phyloP scores from a whole-genome alignment of 2,797 vertebrate species.

The Rhinichthys osculus region DNA sequence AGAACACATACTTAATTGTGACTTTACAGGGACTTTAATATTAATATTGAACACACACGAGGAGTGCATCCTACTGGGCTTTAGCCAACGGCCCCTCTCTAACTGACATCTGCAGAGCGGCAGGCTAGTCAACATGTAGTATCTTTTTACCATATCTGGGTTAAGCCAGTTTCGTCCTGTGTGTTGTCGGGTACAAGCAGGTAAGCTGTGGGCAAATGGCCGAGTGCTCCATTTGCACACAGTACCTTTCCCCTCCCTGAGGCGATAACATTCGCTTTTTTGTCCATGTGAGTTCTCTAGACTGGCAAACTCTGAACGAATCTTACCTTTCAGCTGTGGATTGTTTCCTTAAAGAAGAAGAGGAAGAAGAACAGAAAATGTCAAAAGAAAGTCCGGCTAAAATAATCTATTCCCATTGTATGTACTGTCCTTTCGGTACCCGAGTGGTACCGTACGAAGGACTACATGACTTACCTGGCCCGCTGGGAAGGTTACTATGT shows the following conservation, averaged over 20 bases:
- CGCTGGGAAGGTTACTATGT: neutral
- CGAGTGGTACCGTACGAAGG: neutral
- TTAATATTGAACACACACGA: neutral
- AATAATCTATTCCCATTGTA: neutral
- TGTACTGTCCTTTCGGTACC: neutral
- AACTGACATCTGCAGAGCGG: no score
- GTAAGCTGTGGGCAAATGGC: no score
- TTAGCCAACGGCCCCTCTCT: neutral
- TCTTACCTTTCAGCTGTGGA: neutral
- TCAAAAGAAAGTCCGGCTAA: neutral
- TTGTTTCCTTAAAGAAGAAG: no score
- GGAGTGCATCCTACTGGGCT: neutral
- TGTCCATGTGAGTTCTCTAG: neutral
- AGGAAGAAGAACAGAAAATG: neutral
- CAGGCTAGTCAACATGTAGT: no score
- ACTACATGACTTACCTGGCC: neutral
- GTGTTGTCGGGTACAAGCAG: no score
- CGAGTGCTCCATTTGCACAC: neutral
- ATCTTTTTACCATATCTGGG: no score
- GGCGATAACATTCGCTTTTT: neutral
- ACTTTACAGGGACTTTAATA: no score
- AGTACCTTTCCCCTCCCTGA: neutral
- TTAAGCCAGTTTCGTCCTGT: neutral
- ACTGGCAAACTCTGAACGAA: neutral
- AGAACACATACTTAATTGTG: no score